phyloP scores from a whole-genome alignment of 1,140 invertebrate genomes.

The Rhizoglyphus robini region DNA sequence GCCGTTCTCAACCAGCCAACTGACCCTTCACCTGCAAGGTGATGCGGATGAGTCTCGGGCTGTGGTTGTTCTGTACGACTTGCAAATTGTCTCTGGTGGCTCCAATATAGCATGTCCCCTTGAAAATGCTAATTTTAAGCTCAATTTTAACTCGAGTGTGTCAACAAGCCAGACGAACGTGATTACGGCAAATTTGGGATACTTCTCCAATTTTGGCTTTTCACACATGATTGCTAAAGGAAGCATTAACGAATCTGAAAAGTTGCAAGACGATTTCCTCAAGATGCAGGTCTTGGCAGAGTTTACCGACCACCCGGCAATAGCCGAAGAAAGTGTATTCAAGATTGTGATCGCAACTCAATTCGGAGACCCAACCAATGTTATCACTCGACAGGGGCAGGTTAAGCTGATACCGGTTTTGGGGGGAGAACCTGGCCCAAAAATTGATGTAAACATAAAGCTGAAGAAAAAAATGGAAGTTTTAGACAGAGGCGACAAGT shows the following conservation, averaged over 20 bases:
- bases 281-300: slow-evolving; percentile 25
- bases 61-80: slow-evolving; percentile 24
- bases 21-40: slow-evolving; percentile 20
- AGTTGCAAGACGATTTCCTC: slow-evolving; percentile 25
- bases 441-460: slow-evolving; percentile 19
- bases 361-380: slow-evolving; percentile 1
- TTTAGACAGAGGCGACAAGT: slow-evolving; percentile 23
- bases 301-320: slow-evolving; percentile 25
- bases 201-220: slow-evolving; percentile 26
- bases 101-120: slow-evolving; percentile 26
- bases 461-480: slow-evolving; percentile 21
- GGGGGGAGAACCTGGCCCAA: slow-evolving; percentile 19
- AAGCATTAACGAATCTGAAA: not conserved
- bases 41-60: slow-evolving; percentile 22
- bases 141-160: slow-evolving; percentile 22
- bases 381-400: not conserved
- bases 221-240: not conserved
- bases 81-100: slow-evolving; percentile 24
- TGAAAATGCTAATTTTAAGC: slow-evolving; percentile 16
- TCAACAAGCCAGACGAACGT: slow-evolving; percentile 24
- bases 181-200: slow-evolving; percentile 23
- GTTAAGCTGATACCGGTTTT: slow-evolving; percentile 14
- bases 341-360: slow-evolving; percentile 19
- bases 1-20: slow-evolving; percentile 21
- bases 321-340: slow-evolving; percentile 18